These are phyloP conservation scores for Eucera pruinosa DNA, from an alignment of 2,888 invertebrate species.

Conservation along the genomic window DNA sequence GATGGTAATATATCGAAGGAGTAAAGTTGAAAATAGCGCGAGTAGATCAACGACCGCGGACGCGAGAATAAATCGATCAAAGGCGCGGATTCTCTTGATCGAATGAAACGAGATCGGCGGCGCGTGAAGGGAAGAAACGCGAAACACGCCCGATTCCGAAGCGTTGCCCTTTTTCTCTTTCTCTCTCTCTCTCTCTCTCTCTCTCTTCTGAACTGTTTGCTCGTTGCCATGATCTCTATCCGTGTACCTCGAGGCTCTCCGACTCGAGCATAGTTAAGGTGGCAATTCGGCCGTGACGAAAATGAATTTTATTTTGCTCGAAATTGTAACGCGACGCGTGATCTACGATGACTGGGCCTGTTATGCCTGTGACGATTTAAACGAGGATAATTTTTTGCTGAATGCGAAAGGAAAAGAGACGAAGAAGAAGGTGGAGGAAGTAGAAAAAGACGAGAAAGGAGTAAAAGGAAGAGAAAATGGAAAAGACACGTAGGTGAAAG, in stretches of 20 bases:
- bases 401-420: no score
- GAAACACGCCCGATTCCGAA: slow-evolving; percentile 65
- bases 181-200: slow-evolving; percentile 28
- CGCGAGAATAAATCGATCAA: slow-evolving; percentile 57
- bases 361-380: slow-evolving; percentile 5
- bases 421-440: no score
- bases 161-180: slow-evolving; percentile 40
- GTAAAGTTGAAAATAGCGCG: slow-evolving; percentile 6
- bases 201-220: not conserved
- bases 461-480: no score
- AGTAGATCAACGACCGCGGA: slow-evolving; percentile 66
- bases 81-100: slow-evolving; percentile 60
- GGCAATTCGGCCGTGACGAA: slow-evolving; percentile 75
- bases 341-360: slow-evolving; percentile 41
- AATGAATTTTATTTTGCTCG: slow-evolving; percentile 64
- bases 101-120: slow-evolving; percentile 69
- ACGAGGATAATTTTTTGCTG: slow-evolving; percentile 32
- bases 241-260: slow-evolving; percentile 2
- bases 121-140: slow-evolving; percentile 73
- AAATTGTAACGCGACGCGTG: slow-evolving; percentile 60
- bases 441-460: no score
- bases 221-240: not conserved
- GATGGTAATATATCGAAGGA: not conserved
- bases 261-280: slow-evolving; percentile 48
- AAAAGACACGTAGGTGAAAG: no score